Evolutionary conservation across 2,113 vertebrate genomes (phyloP).

Genomic region (Otus sunia): DNA sequence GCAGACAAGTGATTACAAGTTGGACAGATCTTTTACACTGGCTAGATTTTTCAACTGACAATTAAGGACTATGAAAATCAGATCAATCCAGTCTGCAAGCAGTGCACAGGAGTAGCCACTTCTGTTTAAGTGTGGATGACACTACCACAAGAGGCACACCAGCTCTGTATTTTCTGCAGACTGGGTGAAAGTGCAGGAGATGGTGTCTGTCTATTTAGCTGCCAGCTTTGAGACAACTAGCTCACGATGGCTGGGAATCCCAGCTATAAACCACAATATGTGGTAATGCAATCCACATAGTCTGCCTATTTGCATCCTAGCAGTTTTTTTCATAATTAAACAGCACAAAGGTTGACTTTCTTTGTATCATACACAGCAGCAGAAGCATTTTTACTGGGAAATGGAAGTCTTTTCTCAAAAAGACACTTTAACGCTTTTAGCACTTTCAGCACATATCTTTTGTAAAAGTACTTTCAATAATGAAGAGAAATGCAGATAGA

Average conservation of each 20-base stretch:
- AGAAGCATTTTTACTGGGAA: neutral
- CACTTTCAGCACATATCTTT: neutral
- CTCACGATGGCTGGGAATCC: neutral
- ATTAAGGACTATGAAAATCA: neutral
- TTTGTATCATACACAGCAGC: neutral
- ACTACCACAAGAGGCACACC: neutral
- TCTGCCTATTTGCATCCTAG: neutral
- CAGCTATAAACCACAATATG: neutral
- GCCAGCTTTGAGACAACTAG: neutral
- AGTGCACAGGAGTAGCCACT: neutral
- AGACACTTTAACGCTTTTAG: neutral
- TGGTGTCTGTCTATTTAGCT: neutral
- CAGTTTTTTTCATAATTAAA: neutral
- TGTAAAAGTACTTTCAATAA: neutral
- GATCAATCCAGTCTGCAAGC: neutral
- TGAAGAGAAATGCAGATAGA: neutral
- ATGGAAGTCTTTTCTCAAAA: neutral
- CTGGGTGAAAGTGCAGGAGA: neutral
- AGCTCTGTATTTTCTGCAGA: neutral
- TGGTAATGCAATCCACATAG: neutral
- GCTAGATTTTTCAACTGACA: neutral
- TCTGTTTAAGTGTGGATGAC: neutral
- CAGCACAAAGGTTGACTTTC: neutral
- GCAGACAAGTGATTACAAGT: accelerated
- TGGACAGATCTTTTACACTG: neutral